Conservation (phyloP, 2,797 vertebrate species). For the Hemibagrus guttatus region DNA sequence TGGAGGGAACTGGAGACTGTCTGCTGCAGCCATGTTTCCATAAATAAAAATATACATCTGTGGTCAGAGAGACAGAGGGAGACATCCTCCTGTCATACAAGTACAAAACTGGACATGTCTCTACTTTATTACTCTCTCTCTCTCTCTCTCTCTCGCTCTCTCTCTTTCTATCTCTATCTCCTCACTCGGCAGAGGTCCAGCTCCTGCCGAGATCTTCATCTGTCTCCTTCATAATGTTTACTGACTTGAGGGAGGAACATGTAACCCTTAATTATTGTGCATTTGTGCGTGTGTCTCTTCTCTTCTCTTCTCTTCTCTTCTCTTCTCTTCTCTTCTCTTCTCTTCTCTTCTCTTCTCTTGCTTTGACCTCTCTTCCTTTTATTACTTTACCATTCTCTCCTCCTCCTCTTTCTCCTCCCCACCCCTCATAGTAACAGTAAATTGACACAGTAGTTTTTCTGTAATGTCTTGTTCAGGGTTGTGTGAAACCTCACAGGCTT, state of each 20-base stretch:
- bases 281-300: not conserved
- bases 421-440: slow-evolving; percentile 13
- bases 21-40: slow-evolving; percentile 13
- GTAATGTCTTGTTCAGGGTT: not conserved
- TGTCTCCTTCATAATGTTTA: slow-evolving; percentile 35
- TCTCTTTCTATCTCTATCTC: not conserved
- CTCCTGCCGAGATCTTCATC: slow-evolving; percentile 47
- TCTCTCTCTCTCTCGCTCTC: slow-evolving; percentile 22
- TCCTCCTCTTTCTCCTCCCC: slow-evolving; percentile 26
- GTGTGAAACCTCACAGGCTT: not conserved
- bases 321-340: no score
- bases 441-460: not conserved
- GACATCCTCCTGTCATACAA: not conserved
- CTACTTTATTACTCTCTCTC: not conserved
- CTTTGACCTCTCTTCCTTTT: no score
- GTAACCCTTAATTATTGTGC: slow-evolving; percentile 36
- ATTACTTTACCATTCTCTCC: no score
- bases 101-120: not conserved
- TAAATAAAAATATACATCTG: slow-evolving; percentile 21
- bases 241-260: slow-evolving; percentile 26
- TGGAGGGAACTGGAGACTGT: not conserved
- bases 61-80: not conserved
- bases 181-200: slow-evolving; percentile 25
- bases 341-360: not conserved
- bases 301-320: not conserved